Conservation (phyloP, 2,888 invertebrate species). For the Eueremaeus valkanovi region DNA sequence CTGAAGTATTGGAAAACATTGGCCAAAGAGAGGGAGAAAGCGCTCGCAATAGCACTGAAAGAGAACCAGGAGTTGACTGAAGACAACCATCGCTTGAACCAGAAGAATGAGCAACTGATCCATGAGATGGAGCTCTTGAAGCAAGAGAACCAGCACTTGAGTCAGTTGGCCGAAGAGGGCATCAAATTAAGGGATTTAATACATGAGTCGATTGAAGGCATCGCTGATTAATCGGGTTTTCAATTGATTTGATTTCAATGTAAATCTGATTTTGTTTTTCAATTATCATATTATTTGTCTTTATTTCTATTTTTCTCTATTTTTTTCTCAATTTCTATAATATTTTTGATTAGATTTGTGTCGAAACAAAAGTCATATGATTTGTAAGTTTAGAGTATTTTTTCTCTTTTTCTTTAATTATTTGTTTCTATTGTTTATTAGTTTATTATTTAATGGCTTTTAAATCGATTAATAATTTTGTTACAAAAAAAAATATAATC, state of each 20-base stretch:
- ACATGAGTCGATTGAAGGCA: not conserved
- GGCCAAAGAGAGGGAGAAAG: conserved; percentile 43
- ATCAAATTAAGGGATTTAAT: conserved; percentile 26
- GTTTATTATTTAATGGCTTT: too few relatives aligned
- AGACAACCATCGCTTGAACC: not conserved
- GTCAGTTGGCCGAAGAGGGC: conserved; percentile 19
- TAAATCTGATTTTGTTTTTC: not conserved
- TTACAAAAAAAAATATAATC: too few relatives aligned
- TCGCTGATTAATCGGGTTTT: not conserved
- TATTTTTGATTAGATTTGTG: too few relatives aligned
- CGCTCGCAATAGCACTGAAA: conserved; percentile 41
- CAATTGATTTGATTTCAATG: not conserved
- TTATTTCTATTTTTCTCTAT: too few relatives aligned
- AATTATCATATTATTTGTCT: too few relatives aligned
- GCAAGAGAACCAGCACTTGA: conserved; percentile 23
- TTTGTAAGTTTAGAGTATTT: too few relatives aligned
- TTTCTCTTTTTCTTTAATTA: too few relatives aligned
- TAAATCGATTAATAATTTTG: too few relatives aligned
- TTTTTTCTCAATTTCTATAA: too few relatives aligned
- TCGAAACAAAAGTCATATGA: too few relatives aligned
- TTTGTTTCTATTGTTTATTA: too few relatives aligned
- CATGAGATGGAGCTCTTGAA: conserved; percentile 1
- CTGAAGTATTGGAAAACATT: conserved; percentile 43
- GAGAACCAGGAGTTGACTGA: conserved; percentile 42
- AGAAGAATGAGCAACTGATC: not conserved